Evolutionary conservation across 2,113 vertebrate species (phyloP).

Genomic region (Sphyrna mokarran): DNA sequence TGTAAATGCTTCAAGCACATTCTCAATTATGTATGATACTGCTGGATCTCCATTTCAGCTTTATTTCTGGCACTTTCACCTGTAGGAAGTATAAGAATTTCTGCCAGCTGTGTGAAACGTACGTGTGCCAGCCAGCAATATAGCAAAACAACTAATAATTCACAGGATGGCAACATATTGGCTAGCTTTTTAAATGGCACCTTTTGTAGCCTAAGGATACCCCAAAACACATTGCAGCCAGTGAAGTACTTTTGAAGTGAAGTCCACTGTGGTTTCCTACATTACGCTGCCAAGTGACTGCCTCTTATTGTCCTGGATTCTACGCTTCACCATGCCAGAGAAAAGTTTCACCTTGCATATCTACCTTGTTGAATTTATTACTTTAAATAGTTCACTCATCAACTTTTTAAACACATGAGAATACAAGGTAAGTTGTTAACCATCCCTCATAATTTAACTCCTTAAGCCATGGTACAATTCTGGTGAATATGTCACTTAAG

Average conservation of each 20-base stretch:
- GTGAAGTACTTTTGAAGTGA: neutral
- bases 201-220: neutral
- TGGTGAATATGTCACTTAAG: neutral
- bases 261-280: neutral
- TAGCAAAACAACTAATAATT: neutral
- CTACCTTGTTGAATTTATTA: neutral
- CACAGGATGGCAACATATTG: neutral
- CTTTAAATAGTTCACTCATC: neutral
- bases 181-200: neutral
- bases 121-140: neutral
- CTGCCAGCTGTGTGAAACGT: neutral
- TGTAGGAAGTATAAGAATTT: neutral
- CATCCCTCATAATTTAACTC: neutral
- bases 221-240: neutral
- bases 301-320: neutral
- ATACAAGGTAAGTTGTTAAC: neutral
- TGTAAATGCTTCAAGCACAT: conserved; percentile 8
- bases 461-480: neutral
- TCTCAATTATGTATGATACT: neutral
- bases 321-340: neutral
- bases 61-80: neutral
- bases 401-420: neutral
- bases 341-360: neutral
- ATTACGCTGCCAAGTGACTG: neutral
- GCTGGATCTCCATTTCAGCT: neutral